A percentile compares a stretch with the other conserved stretches of the same genome.
phyloP scores from a whole-genome alignment of 2,888 invertebrate species.

The Notodonta dromedarius region DNA sequence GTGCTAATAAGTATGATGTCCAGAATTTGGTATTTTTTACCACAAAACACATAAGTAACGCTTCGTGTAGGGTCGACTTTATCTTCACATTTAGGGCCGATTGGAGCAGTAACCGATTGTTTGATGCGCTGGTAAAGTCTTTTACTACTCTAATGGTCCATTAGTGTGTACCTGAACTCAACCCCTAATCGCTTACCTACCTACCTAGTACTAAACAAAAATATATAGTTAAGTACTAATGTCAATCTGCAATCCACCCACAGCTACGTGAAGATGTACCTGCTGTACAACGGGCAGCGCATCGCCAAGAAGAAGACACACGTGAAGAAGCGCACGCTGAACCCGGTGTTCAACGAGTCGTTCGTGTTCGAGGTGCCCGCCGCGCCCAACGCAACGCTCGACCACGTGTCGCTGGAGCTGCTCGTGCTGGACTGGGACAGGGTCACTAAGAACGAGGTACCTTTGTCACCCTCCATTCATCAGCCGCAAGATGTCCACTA shows the following conservation, averaged over 20 bases:
- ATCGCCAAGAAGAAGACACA: constrained; percentile 99
- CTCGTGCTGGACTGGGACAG: constrained; percentile 98
- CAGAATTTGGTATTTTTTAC: too few species aligned
- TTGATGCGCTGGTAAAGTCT: too few species aligned
- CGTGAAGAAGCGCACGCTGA: constrained; percentile 98
- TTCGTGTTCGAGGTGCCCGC: constrained; percentile 98
- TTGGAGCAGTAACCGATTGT: too few species aligned
- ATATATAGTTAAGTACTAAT: background rate
- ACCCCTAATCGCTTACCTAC: too few species aligned
- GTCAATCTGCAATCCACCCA: background rate
- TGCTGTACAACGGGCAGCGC: constrained; percentile 98
- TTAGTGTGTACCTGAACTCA: too few species aligned
- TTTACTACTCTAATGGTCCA: too few species aligned
- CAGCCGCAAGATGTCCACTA: too few species aligned
- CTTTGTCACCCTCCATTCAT: background rate
- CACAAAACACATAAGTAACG: too few species aligned
- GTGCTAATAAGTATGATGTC: too few species aligned
- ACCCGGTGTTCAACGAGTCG: constrained; percentile 99
- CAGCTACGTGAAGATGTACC: constrained; percentile 96
- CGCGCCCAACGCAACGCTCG: constrained; percentile 88
- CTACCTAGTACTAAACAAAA: too few species aligned
- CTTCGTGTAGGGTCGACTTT: too few species aligned
- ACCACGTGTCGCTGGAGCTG: constrained; percentile 93
- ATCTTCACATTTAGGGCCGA: too few species aligned
- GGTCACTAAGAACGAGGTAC: constrained; percentile 98